phyloP scores from a whole-genome alignment of 2,888 invertebrate genomes.

The Pristionchus fissidentatus region DNA sequence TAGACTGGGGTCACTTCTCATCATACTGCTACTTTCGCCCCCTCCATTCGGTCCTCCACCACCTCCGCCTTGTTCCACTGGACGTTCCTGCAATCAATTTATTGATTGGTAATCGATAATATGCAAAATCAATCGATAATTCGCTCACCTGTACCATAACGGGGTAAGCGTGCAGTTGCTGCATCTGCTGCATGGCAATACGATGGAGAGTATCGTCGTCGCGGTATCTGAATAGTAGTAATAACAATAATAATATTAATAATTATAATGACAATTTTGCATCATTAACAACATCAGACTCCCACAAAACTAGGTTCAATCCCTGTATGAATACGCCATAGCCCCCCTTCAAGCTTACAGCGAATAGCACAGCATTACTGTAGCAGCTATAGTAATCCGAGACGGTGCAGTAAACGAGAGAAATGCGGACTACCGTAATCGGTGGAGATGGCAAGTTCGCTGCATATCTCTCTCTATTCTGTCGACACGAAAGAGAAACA shows the following conservation, averaged over 20 bases:
- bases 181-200: slow-evolving; percentile 25
- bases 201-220: slow-evolving; percentile 44
- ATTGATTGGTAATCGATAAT: not conserved
- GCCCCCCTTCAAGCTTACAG: too few species aligned
- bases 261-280: too few species aligned
- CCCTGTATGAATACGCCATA: too few species aligned
- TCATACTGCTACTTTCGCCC: not conserved
- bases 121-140: not conserved
- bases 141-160: slow-evolving; percentile 43
- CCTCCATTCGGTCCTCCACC: not conserved
- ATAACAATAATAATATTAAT: not conserved
- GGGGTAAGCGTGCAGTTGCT: slow-evolving; percentile 41
- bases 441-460: too few species aligned
- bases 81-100: slow-evolving; percentile 34
- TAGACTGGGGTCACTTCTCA: slow-evolving; percentile 24
- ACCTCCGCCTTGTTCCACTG: slow-evolving; percentile 4
- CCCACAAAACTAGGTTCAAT: too few species aligned
- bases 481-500: too few species aligned
- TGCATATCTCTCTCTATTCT: too few species aligned
- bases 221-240: slow-evolving; percentile 37
- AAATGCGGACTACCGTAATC: too few species aligned
- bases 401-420: too few species aligned
- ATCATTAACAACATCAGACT: too few species aligned
- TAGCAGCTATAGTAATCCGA: too few species aligned
- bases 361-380: too few species aligned